Evolutionary conservation across 2,113 vertebrate genomes (phyloP), one percentile per base, ranked within the genome.

Genomic region (Suricata suricatta): DNA sequence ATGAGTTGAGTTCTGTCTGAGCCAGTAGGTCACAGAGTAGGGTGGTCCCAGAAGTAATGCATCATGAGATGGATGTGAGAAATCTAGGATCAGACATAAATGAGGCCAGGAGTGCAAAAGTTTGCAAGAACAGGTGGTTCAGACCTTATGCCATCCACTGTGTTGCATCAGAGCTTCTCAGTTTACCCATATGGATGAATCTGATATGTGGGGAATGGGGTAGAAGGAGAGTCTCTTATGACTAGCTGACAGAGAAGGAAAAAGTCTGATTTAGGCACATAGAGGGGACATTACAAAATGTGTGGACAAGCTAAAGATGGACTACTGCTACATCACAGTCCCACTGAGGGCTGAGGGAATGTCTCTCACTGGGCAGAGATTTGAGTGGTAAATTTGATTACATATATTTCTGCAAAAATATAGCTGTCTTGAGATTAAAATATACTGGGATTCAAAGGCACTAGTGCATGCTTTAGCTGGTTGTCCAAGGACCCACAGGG

Each of bases 401-500:
- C 17, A n/a, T 33, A 63, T n/a, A 23, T 84, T 93, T 52, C 19
- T 38, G 21, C 93, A 41, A 60, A 64, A 94, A 69, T 66, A 92
- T n/a, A 77, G 13, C 11, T 90, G 1, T 60, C 11, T 23, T 88
- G 14, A 87, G 7, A 88, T n/a, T 10, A 90, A 83, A 81, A 81
- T 38, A 86, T 60, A 84, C 3, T 50, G 25, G 38, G 9, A 54
- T 31, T 47, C 90, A 81, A 89, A 14, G 23, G 23, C 60, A 95
- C 21, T 41, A 72, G 1, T n/a, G 12, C 85, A 60, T 44, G n/a
- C 0, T 0, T 3, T 84, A 52, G 10, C 11, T 81, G 71, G 23
- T 31, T 90, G 54, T 12, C 44, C 77, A 57, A 57, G 25, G 4
- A 29, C 17, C 38, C 31, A 0, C 33, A 29, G n/a, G 5, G 17